A percentile compares a stretch with the other conserved stretches of the same genome.
phyloP scores from a whole-genome alignment of 2,113 vertebrate species.

The Antidorcas marsupialis region DNA sequence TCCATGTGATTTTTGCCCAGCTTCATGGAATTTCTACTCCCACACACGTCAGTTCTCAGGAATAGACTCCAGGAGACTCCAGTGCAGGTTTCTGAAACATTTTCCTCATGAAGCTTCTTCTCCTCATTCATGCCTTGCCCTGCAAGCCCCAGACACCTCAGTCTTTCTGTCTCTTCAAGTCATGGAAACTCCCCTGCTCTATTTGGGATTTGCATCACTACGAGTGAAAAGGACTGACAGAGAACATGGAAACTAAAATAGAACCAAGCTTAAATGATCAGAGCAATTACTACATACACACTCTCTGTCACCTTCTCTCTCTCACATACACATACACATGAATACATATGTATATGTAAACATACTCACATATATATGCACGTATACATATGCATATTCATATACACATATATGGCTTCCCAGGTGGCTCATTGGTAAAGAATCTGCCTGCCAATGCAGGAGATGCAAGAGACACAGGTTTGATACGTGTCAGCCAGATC shows the following conservation, averaged over 20 bases:
- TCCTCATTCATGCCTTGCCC: not conserved
- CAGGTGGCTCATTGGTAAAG: not conserved
- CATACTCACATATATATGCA: not conserved
- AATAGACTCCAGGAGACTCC: not conserved
- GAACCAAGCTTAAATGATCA: not conserved
- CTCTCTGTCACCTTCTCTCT: not conserved
- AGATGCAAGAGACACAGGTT: not conserved
- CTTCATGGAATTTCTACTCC: not conserved
- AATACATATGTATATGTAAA: not conserved
- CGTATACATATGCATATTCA: fast-evolving
- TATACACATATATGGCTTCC: not conserved
- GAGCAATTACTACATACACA: not conserved
- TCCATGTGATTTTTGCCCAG: not conserved
- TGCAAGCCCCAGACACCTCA: not conserved
- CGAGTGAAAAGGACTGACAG: not conserved
- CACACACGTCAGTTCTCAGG: not conserved
- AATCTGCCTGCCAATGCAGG: not conserved
- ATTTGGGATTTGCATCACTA: not conserved
- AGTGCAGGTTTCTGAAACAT: not conserved
- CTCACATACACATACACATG: not conserved
- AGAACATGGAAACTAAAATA: not conserved
- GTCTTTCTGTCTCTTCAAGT: not conserved
- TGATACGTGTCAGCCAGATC: not conserved
- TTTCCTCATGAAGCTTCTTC: not conserved
- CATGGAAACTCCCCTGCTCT: not conserved